Percentiles rank a stretch among this genome's conserved stretches.
phyloP scores from a whole-genome alignment of 2,888 invertebrate genomes.

The Perdita meconis region DNA sequence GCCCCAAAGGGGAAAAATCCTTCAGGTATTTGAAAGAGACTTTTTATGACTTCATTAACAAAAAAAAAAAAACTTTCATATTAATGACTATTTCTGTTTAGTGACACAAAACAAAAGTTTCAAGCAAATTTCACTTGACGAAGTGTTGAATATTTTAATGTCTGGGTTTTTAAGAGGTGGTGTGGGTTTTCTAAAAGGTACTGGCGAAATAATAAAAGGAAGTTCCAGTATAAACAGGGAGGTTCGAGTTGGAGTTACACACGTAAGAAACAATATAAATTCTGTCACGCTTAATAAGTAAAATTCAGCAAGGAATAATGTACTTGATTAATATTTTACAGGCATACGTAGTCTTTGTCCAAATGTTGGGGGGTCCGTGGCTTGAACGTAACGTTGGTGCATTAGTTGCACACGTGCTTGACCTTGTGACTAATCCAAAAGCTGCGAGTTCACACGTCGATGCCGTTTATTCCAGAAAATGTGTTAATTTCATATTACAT shows the following conservation, averaged over 20 bases:
- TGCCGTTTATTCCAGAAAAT: constrained; percentile 98
- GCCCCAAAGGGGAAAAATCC: constrained; percentile 85
- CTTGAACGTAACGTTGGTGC: constrained; percentile 95
- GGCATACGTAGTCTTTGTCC: constrained; percentile 98
- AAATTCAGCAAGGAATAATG: constrained; percentile 11
- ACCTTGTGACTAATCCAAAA: constrained; percentile 97
- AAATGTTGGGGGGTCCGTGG: constrained; percentile 97
- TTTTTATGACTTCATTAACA: constrained; percentile 2
- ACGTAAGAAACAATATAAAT: constrained; percentile 87
- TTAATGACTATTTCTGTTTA: constrained; percentile 74
- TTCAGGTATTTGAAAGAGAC: constrained; percentile 77
- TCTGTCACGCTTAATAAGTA: constrained; percentile 4
- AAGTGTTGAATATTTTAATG: constrained; percentile 95
- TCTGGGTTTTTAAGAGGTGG: constrained; percentile 97
- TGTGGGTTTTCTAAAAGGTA: constrained; percentile 96
- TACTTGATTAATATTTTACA: constrained; percentile 80
- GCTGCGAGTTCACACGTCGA: constrained; percentile 98
- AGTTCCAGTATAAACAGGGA: constrained; percentile 97
- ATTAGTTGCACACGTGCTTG: constrained; percentile 95
- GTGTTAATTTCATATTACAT: constrained; percentile 97
- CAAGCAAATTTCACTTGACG: constrained; percentile 93
- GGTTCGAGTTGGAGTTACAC: constrained; percentile 98
- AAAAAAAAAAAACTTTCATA: not conserved
- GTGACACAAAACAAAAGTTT: constrained; percentile 87
- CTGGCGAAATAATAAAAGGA: constrained; percentile 97